Evolutionary conservation across 35 echinoderm and acorn worm species (phyloP), one percentile per base, ranked within the genome.

Genomic region (Patiria miniata): DNA sequence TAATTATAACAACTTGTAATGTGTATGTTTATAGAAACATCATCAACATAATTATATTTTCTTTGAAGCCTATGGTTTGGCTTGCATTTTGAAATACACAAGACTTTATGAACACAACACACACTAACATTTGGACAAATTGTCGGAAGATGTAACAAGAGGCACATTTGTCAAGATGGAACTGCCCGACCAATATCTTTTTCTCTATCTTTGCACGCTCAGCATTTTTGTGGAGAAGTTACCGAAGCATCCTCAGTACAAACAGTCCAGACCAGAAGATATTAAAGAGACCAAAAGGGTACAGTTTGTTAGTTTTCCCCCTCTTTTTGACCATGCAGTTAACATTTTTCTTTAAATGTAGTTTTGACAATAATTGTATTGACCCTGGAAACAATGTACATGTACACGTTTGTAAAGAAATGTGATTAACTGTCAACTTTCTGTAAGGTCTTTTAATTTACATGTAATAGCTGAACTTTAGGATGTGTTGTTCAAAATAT

Each of bases 221-320:
- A 97, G 95, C 50, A 87, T 97, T 5, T 97, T 97, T 88, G 95
- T 97, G 38, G 95, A 93, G 58, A 97, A 97, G 59, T 53, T 97
- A 8, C 95, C 91, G 37, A 93, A 97, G 38, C 94, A 97, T 55
- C 95, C 95, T 15, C 79, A 79, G 12, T 97, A 97, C 51, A 93
- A 91, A 30, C 12, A 52, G 21, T 47, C 78, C 17, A 89, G 77
- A 83, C 37, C 78, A 3, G 58, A 90, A 81, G 95, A 97, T 39
- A 55, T 84, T 9, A 93, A 87, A 88, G 61, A 58, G 21, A 87
- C 60, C 38, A 97, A 88, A 80, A 97, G 93, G 91, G 95, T 97
- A 83, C 39, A 50, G 36, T 21, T 77, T 7, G 21, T 23, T 8
- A 18, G 47, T 26, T 78, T 79, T 77, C 77, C 33, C 39, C n/a